These are phyloP conservation scores for Crematogaster levior DNA, from an alignment of 2,888 invertebrate species.

Conservation along the genomic window DNA sequence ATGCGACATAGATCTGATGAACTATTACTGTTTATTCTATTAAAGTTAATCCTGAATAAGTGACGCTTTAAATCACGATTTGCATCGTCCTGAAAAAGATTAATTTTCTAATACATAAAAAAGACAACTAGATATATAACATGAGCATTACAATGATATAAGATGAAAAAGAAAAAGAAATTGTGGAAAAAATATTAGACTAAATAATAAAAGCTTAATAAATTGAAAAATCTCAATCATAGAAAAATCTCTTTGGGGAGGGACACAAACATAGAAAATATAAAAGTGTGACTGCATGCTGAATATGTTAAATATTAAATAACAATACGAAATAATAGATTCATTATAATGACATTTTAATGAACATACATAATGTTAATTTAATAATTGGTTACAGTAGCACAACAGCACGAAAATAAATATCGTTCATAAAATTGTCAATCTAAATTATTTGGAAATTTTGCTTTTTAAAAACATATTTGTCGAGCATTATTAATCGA, in stretches of 20 bases:
- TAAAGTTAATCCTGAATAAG: constrained; percentile 3
- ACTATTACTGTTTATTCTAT: constrained; percentile 6
- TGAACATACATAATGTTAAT: background rate
- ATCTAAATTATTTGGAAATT: constrained; percentile 2
- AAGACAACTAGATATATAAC: background rate
- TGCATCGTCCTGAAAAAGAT: background rate
- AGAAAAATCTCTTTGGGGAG: no score
- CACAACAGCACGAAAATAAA: background rate
- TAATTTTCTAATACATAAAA: background rate
- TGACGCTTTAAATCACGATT: background rate
- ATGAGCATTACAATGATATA: background rate
- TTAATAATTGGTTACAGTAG: background rate
- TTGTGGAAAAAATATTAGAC: background rate
- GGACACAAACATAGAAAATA: background rate
- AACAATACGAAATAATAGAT: no score
- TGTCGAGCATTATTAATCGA: background rate
- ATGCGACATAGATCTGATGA: background rate
- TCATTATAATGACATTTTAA: background rate
- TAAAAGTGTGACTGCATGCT: background rate
- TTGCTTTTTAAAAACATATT: background rate
- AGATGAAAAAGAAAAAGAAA: background rate
- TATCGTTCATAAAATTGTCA: background rate
- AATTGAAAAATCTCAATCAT: background rate
- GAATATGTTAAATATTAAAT: constrained; percentile 5
- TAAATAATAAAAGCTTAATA: background rate